Base-by-base conservation (phyloP, 1,140 invertebrate genomes). In the Pseudomyrmex dendroicus region DNA sequence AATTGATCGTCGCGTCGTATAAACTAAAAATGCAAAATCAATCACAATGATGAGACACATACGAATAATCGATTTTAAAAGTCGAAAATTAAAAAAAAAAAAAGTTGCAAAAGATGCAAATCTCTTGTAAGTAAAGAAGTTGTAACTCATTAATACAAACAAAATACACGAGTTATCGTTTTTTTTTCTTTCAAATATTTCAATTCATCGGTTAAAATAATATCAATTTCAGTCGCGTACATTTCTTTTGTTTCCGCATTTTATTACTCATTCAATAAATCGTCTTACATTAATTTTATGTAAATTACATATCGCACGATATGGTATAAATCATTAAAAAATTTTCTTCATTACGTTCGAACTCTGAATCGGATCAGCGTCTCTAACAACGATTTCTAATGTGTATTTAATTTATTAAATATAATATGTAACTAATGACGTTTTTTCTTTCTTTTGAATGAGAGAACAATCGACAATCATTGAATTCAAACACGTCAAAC, bases 291-390 rank as follows among this genome's bases (percentile, higher is more conserved):
- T 76, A 64, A 66, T n/a, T 54, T 66, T 35, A 35, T 35, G 5
- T 35, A 50, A 76, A n/a, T 17, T 77, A 77, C 17, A 66, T 35
- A 7, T 66, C 48, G 61, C 62, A 20, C 12, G 63, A n/a, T 67
- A 9, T 20, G 20, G 2, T 54, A 77, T 67, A 77, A 77, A 77
- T 77, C 66, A 76, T 64, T 66, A 66, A 77, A 20, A 20, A 77
- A 20, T 77, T 20, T 13, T 5, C 52, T 66, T 66, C 17, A 2
- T 66, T 56, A 20, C 4, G 5, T 56, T 56, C 3, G 4, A 77
- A 66, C 12, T 63, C n/a, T 44, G 46, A 52, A 66, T 67, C 17
- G 20, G 20, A 20, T 77, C 54, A 20, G 20, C 9, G 35, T 54
- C 13, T 35, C 35, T 35, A 20, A 20, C 35, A 0, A 35, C 35